phyloP scores from a whole-genome alignment of 2,797 vertebrate species.

The Anguilla anguilla region DNA sequence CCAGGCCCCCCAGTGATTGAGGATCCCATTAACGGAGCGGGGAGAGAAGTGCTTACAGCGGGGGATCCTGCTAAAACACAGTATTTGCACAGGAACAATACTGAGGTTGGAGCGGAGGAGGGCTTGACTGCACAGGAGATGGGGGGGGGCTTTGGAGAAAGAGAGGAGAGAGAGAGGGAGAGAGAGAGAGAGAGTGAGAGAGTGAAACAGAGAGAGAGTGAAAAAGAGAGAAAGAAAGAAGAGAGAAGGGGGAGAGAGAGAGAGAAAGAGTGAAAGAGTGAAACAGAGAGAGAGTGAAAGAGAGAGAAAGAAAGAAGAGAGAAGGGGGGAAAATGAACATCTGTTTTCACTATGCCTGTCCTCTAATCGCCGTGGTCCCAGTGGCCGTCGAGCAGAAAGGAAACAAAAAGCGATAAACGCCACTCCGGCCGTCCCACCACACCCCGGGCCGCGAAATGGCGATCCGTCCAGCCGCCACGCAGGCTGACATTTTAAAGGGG shows the following conservation, averaged over 20 bases:
- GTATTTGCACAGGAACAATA: conserved; percentile 16
- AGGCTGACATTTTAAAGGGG: conserved; percentile 8
- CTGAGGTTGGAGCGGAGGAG: neutral
- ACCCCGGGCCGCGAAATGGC: neutral
- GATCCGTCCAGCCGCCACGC: neutral
- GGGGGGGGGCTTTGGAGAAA: neutral
- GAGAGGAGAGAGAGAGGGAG: too few species aligned
- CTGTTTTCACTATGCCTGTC: neutral
- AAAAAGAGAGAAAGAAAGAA: neutral
- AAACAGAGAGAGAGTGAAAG: neutral
- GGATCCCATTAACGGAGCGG: conserved; percentile 4
- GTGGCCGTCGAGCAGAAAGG: neutral
- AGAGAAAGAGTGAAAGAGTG: neutral
- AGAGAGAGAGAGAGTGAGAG: too few species aligned
- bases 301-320: neutral
- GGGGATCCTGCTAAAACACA: neutral
- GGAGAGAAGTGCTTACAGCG: conserved; percentile 2
- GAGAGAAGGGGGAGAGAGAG: neutral
- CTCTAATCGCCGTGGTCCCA: neutral
- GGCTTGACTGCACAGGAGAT: neutral
- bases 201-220: neutral
- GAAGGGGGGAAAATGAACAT: neutral
- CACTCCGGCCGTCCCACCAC: neutral
- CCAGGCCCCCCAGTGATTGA: neutral
- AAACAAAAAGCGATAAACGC: neutral